These are phyloP conservation scores for Tubulanus polymorphus DNA, from an alignment of 2,888 invertebrate species.

Conservation along the genomic window DNA sequence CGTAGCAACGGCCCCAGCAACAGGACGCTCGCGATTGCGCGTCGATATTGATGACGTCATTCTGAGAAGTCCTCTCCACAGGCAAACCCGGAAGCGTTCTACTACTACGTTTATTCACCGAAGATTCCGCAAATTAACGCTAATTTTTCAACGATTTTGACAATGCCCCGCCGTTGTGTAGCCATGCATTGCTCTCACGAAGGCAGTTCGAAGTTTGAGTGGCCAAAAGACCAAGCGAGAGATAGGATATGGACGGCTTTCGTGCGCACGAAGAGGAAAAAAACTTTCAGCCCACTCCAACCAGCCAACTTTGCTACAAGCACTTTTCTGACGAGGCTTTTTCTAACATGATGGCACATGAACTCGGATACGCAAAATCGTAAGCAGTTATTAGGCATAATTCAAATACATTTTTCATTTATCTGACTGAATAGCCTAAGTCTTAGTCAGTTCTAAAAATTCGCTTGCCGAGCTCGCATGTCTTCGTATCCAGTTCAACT, in stretches of 20 bases:
- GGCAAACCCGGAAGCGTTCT: too few relatives aligned
- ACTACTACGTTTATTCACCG: too few relatives aligned
- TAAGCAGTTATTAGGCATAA: too few relatives aligned
- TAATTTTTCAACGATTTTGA: background rate
- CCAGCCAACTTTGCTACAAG: background rate
- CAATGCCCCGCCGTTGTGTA: background rate
- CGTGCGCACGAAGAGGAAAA: background rate
- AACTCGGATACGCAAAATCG: background rate
- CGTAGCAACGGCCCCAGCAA: too few relatives aligned
- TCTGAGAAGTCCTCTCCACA: too few relatives aligned
- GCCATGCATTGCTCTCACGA: background rate
- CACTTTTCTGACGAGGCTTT: background rate
- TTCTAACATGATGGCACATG: background rate
- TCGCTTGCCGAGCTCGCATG: too few relatives aligned
- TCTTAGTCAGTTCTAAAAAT: too few relatives aligned
- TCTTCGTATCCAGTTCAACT: too few relatives aligned
- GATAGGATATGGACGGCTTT: background rate
- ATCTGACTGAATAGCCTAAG: too few relatives aligned
- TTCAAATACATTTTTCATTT: too few relatives aligned
- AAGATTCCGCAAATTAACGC: background rate
- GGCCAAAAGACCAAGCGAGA: background rate
- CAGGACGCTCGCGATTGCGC: too few relatives aligned
- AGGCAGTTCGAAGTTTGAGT: background rate
- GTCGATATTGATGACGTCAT: too few relatives aligned
- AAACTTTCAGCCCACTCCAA: background rate